phyloP scores from a whole-genome alignment of 2,888 invertebrate species.

The Coelinius sp. region DNA sequence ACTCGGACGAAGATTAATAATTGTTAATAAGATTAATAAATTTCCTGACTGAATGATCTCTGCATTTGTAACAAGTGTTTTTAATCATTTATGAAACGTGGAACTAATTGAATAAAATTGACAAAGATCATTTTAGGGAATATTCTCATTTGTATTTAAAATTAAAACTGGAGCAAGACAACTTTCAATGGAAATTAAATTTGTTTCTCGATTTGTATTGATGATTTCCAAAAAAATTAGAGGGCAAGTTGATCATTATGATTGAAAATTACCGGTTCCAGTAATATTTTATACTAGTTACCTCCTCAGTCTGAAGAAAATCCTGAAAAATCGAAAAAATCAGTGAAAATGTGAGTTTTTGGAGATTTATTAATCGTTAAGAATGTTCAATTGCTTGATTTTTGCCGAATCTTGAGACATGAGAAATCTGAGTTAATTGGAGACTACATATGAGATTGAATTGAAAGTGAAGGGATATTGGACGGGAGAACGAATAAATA shows the following conservation, averaged over 20 bases:
- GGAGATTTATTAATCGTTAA: conserved; percentile 19
- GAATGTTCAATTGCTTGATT: conserved; percentile 16
- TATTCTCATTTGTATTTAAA: too few relatives aligned
- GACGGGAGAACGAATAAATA: too few relatives aligned
- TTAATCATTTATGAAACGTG: not conserved
- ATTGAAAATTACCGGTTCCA: conserved; percentile 42
- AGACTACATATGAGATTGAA: conserved; percentile 46
- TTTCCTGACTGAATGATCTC: conserved; percentile 1
- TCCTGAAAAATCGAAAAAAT: conserved; percentile 38
- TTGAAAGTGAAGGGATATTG: too few relatives aligned
- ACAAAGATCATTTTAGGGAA: not conserved
- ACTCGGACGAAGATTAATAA: conserved; percentile 69
- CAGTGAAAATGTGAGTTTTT: not conserved
- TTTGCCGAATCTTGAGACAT: conserved; percentile 47
- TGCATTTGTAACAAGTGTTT: not conserved
- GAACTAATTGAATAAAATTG: not conserved
- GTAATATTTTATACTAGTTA: conserved; percentile 48
- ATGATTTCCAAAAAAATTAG: conserved; percentile 47
- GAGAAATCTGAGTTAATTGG: conserved; percentile 17
- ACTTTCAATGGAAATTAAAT: conserved; percentile 16
- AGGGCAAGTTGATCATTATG: conserved; percentile 43
- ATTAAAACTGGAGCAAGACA: not conserved
- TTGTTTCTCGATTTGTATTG: not conserved
- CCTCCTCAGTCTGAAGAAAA: conserved; percentile 41
- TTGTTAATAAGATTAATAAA: conserved; percentile 2